Base-by-base conservation (phyloP, 2,113 vertebrate genomes). In the Zosterops borbonicus region DNA sequence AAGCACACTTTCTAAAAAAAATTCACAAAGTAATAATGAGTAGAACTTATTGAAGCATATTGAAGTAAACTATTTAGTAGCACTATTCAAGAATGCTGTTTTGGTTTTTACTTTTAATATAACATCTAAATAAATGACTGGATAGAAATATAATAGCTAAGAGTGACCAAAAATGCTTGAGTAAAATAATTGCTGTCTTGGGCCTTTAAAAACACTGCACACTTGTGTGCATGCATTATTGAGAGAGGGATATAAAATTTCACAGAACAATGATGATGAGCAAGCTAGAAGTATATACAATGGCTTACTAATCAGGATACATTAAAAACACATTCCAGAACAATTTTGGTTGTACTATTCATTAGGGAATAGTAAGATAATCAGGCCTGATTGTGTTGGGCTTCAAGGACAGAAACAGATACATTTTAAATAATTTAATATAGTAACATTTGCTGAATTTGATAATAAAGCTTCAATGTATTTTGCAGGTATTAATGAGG, bases 241-340 rank as follows among this genome's bases (percentile, higher is more conserved):
- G 59, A 69, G 23, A 47, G 20, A 65, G 8, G 7, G 18, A 73
- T 35, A 29, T 2, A 24, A 41, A 83, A 92, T 75, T 77, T 68
- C 33, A 25, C 9, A 5, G 44, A 42, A 46, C 24, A 35, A 22
- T 52, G 24, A 21, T 49, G 37, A 60, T 73, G 44, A 83, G 62
- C 11, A n/a, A 80, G 25, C 24, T 58, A 73, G 67, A 69, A 83
- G 14, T 69, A 29, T 31, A 6, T 74, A 31, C 53, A 88, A 29
- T 28, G 29, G 8, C 35, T 80, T 44, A 58, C 28, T 92, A 85
- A 95, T 88, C 73, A 88, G 63, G 12, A 47, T 74, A 63, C 23
- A 46, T 86, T 85, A 88, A 90, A 92, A 92, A 93, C 71, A 29
- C 49, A 80, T 83, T 65, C 55, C 82, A 62, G 46, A 90, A n/a